Evolutionary conservation across 2,797 vertebrate species (phyloP).

Genomic region (Ataeniobius toweri): DNA sequence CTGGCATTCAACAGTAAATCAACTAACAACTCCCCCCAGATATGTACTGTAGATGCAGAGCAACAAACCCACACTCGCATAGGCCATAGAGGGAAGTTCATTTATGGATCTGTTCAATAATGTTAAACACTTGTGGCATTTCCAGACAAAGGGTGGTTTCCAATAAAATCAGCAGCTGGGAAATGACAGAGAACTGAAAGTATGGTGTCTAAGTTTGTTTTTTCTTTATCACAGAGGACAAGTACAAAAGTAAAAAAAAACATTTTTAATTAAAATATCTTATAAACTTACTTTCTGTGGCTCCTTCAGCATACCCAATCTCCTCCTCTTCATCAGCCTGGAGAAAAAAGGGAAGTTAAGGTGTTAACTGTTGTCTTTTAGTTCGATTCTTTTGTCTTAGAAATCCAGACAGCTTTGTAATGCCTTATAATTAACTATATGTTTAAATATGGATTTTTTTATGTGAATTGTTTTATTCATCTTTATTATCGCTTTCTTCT

Average conservation of each 20-base stretch:
- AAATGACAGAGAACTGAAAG: constrained; percentile 1
- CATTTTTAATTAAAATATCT: not conserved
- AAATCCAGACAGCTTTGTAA: not conserved
- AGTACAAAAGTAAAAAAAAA: not conserved
- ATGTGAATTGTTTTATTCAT: not conserved
- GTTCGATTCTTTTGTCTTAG: not conserved
- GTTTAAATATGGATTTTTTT: not conserved
- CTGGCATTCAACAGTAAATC: constrained; percentile 31
- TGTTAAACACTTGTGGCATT: constrained; percentile 49
- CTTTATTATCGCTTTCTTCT: too few species aligned
- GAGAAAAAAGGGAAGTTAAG: constrained; percentile 36
- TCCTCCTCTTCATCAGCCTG: constrained; percentile 84
- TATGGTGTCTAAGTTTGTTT: not conserved
- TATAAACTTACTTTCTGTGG: constrained; percentile 82
- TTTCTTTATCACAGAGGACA: not conserved
- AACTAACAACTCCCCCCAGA: constrained; percentile 22
- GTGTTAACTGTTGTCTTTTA: not conserved
- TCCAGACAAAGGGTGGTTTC: constrained; percentile 32
- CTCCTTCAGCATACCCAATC: constrained; percentile 76
- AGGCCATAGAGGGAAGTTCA: constrained; percentile 19
- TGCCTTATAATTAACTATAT: not conserved
- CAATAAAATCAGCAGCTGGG: constrained; percentile 22
- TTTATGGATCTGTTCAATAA: constrained; percentile 32
- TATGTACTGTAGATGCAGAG: constrained; percentile 33
- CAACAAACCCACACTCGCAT: not conserved